phyloP scores from a whole-genome alignment of 2,797 vertebrate species.

The Esox masquinongy region DNA sequence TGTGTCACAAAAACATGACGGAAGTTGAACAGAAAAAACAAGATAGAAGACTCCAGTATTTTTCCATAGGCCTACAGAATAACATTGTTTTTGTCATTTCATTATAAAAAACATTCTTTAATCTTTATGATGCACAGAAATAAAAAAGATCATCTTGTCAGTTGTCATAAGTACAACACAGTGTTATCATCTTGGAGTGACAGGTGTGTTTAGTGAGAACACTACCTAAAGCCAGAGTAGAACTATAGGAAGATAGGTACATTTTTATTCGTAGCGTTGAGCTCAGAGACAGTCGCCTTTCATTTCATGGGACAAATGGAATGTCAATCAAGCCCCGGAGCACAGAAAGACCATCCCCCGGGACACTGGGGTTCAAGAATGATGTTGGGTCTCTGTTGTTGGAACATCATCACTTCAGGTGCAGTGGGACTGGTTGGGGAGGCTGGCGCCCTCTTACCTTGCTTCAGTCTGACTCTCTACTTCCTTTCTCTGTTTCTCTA shows the following conservation, averaged over 20 bases:
- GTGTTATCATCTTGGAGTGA: conserved; percentile 69
- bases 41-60: neutral
- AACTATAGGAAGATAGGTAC: conserved; percentile 57
- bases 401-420: conserved; percentile 60
- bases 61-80: neutral
- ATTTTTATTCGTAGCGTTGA: conserved; percentile 41
- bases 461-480: too few relatives aligned
- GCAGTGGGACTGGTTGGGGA: conserved; percentile 67
- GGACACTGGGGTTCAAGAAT: conserved; percentile 61
- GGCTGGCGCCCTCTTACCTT: too few relatives aligned
- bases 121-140: conserved; percentile 45
- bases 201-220: conserved; percentile 56
- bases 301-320: conserved; percentile 77
- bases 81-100: conserved; percentile 1
- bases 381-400: conserved; percentile 72
- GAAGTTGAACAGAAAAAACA: neutral
- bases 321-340: conserved; percentile 74
- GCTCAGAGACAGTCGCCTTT: conserved; percentile 76
- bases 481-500: too few relatives aligned
- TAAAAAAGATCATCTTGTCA: conserved; percentile 57
- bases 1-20: neutral
- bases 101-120: neutral
- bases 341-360: conserved; percentile 62
- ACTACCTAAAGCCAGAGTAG: conserved; percentile 11
- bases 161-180: conserved; percentile 69